Conservation (phyloP, 2,797 vertebrate genomes). For the Botia kubotai region DNA sequence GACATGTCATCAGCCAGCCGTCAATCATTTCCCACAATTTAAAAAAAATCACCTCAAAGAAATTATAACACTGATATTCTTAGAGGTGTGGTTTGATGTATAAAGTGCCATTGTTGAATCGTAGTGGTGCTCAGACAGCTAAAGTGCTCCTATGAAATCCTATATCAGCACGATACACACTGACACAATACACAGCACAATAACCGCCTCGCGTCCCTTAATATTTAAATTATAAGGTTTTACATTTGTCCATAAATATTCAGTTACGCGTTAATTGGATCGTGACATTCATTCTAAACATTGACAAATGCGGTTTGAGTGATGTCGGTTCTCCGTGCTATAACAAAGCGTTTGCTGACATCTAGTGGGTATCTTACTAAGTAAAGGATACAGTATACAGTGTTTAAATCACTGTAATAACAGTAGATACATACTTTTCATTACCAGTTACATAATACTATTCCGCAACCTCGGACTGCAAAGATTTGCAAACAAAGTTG, state of each 20-base stretch:
- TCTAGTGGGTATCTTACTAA: conserved; percentile 61
- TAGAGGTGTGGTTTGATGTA: neutral
- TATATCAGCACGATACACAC: neutral
- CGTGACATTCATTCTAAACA: neutral
- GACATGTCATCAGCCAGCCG: conserved; percentile 64
- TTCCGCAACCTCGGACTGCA: neutral
- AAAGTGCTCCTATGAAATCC: neutral
- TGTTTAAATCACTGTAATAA: neutral
- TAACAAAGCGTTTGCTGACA: conserved; percentile 59
- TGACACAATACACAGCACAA: neutral
- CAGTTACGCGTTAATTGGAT: neutral
- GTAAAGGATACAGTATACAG: conserved; percentile 28
- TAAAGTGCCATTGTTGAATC: neutral
- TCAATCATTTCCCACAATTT: conserved; percentile 28
- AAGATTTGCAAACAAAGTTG: neutral
- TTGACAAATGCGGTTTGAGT: neutral
- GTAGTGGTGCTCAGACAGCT: neutral
- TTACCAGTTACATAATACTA: neutral
- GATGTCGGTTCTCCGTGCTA: neutral
- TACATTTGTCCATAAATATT: neutral
- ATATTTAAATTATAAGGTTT: neutral
- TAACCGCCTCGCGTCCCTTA: neutral
- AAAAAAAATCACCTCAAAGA: neutral
- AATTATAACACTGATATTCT: neutral
- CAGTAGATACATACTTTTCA: neutral